Evolutionary conservation across 2,113 vertebrate species (phyloP), one percentile per base, ranked within the genome.

Genomic region (Oryzias celebensis): DNA sequence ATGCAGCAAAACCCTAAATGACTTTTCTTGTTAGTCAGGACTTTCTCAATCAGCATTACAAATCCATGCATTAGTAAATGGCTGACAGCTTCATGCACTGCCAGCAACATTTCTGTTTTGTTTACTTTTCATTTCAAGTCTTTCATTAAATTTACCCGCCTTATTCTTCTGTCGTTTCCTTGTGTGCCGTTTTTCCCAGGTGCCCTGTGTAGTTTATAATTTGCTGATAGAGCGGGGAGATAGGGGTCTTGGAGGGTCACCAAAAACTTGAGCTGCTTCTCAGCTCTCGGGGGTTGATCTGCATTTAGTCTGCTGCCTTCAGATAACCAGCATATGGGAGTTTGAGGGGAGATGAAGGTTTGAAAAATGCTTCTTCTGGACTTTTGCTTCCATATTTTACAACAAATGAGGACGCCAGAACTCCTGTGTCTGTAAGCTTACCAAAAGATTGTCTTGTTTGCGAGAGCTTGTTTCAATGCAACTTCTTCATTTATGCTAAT

Each of bases 231-330:
- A 68, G 63, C 18, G 13, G 68, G 28, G 57, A 81, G 71, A 48
- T 65, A 18, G 48, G 73, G 73, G 71, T 77, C 81, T 72, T 24
- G 16, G 55, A 61, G 64, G 81, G 76, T 79, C 68, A 13, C 67
- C 51, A 6, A 55, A 71, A 65, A 84, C 77, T 81, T 85, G 87
- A 87, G 84, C 81, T 80, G 84, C 80, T 84, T 84, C 85, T 88
- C 78, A 85, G 81, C 80, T 87, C 81, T 71, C 31, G 2, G 44
- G 10, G 68, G 50, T 54, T 67, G 77, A 81, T 81, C 78, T 73
- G 75, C 80, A 66, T 70, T 78, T 48, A 62, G 71, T 72, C 62
- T 1, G 52, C 68, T 75, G 49, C 54, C 62, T 68, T 65, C 62
- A 78, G 77, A 83, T 66, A 77, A 65, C 62, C 6, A 7, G 75